Evolutionary conservation across 2,888 invertebrate species (phyloP).

Genomic region (Meta bourneti): DNA sequence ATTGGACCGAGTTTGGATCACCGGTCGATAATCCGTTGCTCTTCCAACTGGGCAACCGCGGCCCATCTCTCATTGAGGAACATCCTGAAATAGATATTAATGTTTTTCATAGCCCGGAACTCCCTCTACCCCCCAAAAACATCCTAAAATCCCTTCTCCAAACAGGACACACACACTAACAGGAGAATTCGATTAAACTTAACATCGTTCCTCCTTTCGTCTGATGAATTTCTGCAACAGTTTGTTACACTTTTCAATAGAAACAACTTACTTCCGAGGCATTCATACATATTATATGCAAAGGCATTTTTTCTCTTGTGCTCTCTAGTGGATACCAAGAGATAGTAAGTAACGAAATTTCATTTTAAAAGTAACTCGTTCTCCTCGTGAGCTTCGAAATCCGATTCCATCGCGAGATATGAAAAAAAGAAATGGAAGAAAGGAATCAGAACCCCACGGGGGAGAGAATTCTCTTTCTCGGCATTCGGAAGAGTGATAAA

Average conservation of each 20-base stretch:
- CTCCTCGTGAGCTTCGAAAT: constrained; percentile 15
- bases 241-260: background rate
- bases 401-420: constrained; percentile 27
- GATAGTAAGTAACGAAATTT: constrained; percentile 32
- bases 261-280: background rate
- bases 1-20: too few species aligned
- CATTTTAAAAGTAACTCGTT: constrained; percentile 34
- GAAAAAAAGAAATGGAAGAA: constrained; percentile 12
- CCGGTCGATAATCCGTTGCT: too few species aligned
- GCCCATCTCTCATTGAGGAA: too few species aligned
- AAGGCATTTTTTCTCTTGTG: background rate
- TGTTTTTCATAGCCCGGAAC: too few species aligned
- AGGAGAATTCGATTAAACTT: background rate
- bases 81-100: too few species aligned
- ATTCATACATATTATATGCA: constrained; percentile 1
- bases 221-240: background rate
- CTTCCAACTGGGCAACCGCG: too few species aligned
- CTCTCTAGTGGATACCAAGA: constrained; percentile 9
- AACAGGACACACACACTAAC: background rate
- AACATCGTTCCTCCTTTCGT: background rate
- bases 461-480: background rate
- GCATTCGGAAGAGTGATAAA: background rate
- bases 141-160: background rate
- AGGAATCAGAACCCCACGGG: background rate
- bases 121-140: background rate